Percentiles rank a stretch among this genome's conserved stretches.
Conservation (phyloP, 2,888 invertebrate species). For the Odiellus spinosus region DNA sequence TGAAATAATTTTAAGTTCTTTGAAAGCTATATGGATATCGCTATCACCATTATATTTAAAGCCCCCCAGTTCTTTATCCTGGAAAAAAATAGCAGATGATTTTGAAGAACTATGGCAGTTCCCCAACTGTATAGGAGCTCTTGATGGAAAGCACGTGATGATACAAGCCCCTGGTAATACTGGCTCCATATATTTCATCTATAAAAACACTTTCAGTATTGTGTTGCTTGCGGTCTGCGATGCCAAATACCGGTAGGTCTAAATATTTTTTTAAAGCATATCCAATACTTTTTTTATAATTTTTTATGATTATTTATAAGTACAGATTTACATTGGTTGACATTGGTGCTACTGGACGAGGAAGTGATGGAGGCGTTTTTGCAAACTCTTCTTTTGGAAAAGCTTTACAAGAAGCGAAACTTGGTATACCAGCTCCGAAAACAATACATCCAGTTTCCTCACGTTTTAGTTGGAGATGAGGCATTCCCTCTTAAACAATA, state of each 20-base stretch:
- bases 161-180: neutral
- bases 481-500: neutral
- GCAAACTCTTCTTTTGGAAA: neutral
- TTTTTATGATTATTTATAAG: too few species aligned
- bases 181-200: neutral
- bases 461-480: neutral
- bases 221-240: slow-evolving; percentile 1
- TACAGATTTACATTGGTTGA: neutral
- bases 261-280: too few species aligned
- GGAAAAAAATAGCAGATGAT: neutral
- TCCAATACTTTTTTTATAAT: too few species aligned
- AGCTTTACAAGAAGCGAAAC: neutral
- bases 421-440: neutral
- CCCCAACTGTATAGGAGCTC: neutral
- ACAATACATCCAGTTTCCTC: neutral
- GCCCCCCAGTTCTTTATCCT: too few species aligned
- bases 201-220: neutral
- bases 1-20: neutral
- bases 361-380: slow-evolving; percentile 1
- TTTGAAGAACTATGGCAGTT: neutral
- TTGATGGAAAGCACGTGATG: neutral
- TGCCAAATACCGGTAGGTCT: neutral
- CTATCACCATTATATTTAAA: neutral
- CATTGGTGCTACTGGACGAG: neutral
- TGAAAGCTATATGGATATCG: neutral